Evolutionary conservation across 2,113 vertebrate species (phyloP), one percentile per base, ranked within the genome.

Genomic region (Arizona elegans): DNA sequence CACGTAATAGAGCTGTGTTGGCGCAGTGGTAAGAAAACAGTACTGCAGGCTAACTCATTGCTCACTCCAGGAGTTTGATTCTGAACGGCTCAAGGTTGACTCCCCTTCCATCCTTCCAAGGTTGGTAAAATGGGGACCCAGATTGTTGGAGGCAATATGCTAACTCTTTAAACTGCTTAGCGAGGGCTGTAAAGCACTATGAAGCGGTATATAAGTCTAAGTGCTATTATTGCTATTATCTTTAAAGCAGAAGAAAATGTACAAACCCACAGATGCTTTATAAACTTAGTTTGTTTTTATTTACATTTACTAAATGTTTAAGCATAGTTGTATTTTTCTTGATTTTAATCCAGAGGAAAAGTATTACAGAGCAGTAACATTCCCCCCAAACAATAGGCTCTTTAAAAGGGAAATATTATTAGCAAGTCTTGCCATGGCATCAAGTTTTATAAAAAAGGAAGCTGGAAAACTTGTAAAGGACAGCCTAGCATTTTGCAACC

Each of bases 321-420:
- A 89, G 96, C 97, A 96, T 97, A 96, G 33, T 81, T 81, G 94
- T 95, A 96, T 95, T 97, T 81, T 19, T 81, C 33, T 81, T 75
- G 65, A 98, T 96, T 96, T 96, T 95, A 95, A 95, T 97, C 62
- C 95, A 95, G 97, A 96, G 96, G 96, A 97, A 97, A 1, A 95
- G 96, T 94, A 97, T 94, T 96, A 97, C 96, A 96, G 97, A 97
- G 95, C 75, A 96, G 97, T 97, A 97, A 97, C 95, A 97, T 15
- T 75, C 7, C 2, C 1, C n/a, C 70, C 54, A 70, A 24, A 38
- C 85, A 62, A 89, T 53, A 56, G 29, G 3, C 19, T 86, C 12
- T 86, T 90, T 38, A 62, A 53, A 55, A 26, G 55, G 50, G 24
- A 43, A 96, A 88, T 93, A 90, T 43, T 94, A 95, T 91, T 94